phyloP scores from a whole-genome alignment of 2,797 vertebrate species.

The Hemitrygon akajei region DNA sequence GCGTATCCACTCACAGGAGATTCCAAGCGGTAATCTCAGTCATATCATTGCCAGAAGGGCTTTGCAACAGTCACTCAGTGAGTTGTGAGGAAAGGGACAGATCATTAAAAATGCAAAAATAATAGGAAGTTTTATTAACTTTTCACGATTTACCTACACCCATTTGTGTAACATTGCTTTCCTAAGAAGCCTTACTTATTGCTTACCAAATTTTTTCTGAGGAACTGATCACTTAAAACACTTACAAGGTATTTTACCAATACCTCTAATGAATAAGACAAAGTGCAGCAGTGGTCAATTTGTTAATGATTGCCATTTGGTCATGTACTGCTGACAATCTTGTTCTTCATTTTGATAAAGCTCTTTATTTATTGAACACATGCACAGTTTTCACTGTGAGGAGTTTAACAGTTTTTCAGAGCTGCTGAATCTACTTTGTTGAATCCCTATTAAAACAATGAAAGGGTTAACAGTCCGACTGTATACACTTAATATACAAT shows the following conservation, averaged over 20 bases:
- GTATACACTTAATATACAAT: neutral
- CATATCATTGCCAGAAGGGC: neutral
- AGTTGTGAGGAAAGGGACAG: neutral
- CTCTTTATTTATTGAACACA: neutral
- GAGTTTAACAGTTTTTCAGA: too few species aligned
- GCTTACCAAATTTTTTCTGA: neutral
- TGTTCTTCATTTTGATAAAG: neutral
- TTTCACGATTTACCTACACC: neutral
- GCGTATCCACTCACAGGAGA: neutral
- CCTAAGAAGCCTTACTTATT: neutral
- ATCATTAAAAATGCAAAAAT: neutral
- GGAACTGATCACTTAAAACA: neutral
- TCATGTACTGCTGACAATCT: neutral
- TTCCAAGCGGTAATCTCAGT: neutral
- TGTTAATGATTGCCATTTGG: neutral
- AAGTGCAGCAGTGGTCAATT: neutral
- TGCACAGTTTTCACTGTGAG: neutral
- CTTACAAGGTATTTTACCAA: neutral
- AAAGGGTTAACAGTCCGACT: neutral
- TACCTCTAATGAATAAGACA: neutral
- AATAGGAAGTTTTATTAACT: neutral
- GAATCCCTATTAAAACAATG: neutral
- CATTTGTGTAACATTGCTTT: neutral
- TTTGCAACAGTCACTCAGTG: neutral
- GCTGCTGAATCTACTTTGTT: neutral